These are phyloP conservation scores for Samia ricini DNA, from an alignment of 1,140 invertebrate genomes.

Conservation along the genomic window DNA sequence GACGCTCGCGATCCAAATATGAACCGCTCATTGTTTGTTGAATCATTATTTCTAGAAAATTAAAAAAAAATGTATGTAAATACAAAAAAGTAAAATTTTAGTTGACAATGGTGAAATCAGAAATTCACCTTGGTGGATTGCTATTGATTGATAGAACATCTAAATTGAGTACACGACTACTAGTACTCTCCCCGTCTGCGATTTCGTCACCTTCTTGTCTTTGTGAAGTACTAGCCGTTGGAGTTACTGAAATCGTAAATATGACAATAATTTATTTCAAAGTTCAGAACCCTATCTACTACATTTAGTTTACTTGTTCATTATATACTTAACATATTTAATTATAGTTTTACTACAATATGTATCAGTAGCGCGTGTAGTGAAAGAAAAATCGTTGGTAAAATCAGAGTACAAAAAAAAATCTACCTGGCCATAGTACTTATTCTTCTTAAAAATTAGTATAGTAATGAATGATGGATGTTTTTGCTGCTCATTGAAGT, in stretches of 20 bases:
- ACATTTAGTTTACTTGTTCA: background rate
- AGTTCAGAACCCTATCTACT: background rate
- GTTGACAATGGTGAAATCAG: background rate
- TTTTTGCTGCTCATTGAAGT: too few relatives aligned
- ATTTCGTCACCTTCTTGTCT: constrained; percentile 38
- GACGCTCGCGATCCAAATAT: constrained; percentile 58
- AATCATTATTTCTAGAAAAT: constrained; percentile 39
- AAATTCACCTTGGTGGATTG: constrained; percentile 37
- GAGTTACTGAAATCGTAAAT: constrained; percentile 27
- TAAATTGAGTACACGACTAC: constrained; percentile 55
- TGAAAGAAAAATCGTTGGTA: too few relatives aligned
- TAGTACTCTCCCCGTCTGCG: constrained; percentile 36
- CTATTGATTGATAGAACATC: constrained; percentile 57
- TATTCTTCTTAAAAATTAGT: too few relatives aligned
- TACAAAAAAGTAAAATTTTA: background rate
- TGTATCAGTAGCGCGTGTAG: too few relatives aligned
- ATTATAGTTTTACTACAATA: too few relatives aligned
- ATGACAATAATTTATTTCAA: background rate
- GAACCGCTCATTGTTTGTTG: constrained; percentile 35
- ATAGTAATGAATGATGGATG: too few relatives aligned
- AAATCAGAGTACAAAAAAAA: too few relatives aligned
- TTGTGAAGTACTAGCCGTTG: constrained; percentile 38
- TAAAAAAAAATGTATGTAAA: background rate
- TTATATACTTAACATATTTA: too few relatives aligned
- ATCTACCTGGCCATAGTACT: too few relatives aligned